Base-by-base conservation (phyloP, 2,888 invertebrate species). In the Uloborus plumipes region DNA sequence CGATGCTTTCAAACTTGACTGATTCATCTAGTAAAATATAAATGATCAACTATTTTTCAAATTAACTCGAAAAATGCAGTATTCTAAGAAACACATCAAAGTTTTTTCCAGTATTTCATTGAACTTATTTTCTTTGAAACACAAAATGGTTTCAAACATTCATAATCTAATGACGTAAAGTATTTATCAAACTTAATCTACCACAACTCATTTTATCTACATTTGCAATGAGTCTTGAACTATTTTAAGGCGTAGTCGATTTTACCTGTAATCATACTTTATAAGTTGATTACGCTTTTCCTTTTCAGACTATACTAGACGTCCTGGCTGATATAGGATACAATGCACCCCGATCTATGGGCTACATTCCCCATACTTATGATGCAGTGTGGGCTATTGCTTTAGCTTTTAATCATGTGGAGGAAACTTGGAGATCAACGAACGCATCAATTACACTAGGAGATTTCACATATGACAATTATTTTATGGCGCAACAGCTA, bases 351-450 rank as follows among this genome's bases (percentile, higher is more conserved):
- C 50, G 47, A 51, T 69, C 55, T 2, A 83, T 51, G 26, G 76
- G 72, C 26, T 84, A 73, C 51, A 94, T 94, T 0, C 93, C 93
- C 0, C 94, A 95, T 87, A 93, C 95, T 0, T 97, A 96, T 88
- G 97, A 97, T 88, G 96, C 96, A 0, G 93, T 97, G 0, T 97
- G 96, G 96, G 93, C 95, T 0, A 94, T 96, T 86, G 95, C 95
- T 0, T 88, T 95, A 31, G 93, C 95, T 0, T 89, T 97, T 72
- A 91, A 92, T 81, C 92, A 91, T 80, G 92, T 93, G 0, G 92
- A 93, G 87, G 90, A 90, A 22, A 70, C 89, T 91, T 69, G 92
- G 92, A 91, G 90, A 90, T 55, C 71, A 55, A 84, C 18, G 31
- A 86, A 88, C 86, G 87, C 87, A 71, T 88, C 88, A 88, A 87